These are phyloP conservation scores for Ramazzottius varieornatus DNA, from an alignment of 2,888 invertebrate species.

Conservation along the genomic window DNA sequence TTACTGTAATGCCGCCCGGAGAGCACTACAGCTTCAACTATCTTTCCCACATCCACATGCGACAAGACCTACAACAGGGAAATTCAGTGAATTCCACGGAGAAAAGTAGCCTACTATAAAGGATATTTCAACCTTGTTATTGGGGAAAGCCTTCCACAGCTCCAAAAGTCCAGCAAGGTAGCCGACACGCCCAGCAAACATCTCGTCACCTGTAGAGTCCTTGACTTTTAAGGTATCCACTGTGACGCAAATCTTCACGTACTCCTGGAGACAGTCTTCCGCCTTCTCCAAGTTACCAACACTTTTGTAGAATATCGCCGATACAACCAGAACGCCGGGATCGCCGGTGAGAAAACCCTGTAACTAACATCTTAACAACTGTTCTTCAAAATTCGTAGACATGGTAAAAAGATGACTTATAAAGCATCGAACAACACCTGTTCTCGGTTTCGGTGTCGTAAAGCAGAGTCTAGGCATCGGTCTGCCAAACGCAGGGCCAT, in stretches of 20 bases:
- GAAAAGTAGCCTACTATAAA: background rate
- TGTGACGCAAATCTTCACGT: background rate
- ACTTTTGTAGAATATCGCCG: background rate
- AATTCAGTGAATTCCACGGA: no score
- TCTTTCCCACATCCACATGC: background rate
- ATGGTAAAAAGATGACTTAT: no score
- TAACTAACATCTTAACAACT: no score
- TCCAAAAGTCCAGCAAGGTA: slow-evolving; percentile 49
- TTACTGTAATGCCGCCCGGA: background rate
- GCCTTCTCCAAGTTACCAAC: background rate
- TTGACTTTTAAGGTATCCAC: background rate
- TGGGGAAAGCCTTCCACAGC: slow-evolving; percentile 22
- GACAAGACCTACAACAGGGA: background rate
- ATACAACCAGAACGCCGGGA: background rate
- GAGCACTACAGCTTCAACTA: background rate
- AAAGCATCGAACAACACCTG: no score
- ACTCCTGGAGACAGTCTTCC: background rate
- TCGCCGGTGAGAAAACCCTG: background rate
- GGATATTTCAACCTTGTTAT: background rate
- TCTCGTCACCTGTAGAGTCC: slow-evolving; percentile 35
- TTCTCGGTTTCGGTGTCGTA: background rate
- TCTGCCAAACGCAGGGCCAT: background rate
- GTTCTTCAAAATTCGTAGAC: no score
- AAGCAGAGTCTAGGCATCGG: background rate
- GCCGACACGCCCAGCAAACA: slow-evolving; percentile 58